Base-by-base conservation (phyloP, 2,113 vertebrate species). In the Phodopus roborovskii region DNA sequence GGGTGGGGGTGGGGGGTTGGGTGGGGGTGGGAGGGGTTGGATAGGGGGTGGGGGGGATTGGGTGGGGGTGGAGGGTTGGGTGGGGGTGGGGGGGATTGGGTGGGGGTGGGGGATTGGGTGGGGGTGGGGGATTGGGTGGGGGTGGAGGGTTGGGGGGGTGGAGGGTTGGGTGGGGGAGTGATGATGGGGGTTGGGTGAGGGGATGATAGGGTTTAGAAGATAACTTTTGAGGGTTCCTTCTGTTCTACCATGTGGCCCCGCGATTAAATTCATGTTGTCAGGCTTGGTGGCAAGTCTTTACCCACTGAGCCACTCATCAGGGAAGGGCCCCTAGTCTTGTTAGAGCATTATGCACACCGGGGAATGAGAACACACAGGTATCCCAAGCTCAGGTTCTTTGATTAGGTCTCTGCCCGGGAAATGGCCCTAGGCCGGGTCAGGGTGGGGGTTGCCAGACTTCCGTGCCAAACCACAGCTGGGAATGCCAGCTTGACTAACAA, bases 381-480 rank as follows among this genome's bases (percentile, higher is more conserved):
- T 60, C 42, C 66, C 0, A 16, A 70, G 75, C 48, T 68, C 53
- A 58, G 22, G 56, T 30, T 70, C 42, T 93, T 85, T 90, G 71
- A 50, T 60, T 85, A 94, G 62, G 58, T 68, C 45, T 70, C 45
- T 74, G 3, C 56, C 9, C 81, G 66, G 79, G 53, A 91, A 58
- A 90, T n/a, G 36, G 50, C n/a, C 45, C 81, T 53, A 50, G 42
- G 22, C n/a, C 24, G 1, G 45, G 28, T 58, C 48, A 50, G 48
- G 50, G 26, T 60, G 58, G 58, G 33, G 45, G 48, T 78, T 2
- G 1, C 39, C 28, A 88, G 92, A 42, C 30, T 28, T 89, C 3
- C 12, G 39, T 89, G 85, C 77, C 82, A 84, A 95, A 71, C 78
- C 82, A 64, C 53, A 94, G 53, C 82, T 53, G 24, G 85, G n/a